phyloP scores from a whole-genome alignment of 2,113 vertebrate genomes.

The Passerina amoena region DNA sequence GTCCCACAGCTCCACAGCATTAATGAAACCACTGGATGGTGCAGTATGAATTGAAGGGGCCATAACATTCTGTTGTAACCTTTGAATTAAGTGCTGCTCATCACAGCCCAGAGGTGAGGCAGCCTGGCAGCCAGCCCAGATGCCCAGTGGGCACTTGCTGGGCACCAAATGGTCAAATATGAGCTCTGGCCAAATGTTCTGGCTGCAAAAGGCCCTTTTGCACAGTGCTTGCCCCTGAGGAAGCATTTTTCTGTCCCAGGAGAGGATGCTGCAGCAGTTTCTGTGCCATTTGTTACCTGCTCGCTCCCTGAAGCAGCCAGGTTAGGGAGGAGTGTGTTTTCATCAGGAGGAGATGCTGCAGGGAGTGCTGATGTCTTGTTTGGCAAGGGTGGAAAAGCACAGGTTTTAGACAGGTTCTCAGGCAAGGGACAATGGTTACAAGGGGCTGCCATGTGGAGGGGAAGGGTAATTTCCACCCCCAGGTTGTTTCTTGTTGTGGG shows the following conservation, averaged over 20 bases:
- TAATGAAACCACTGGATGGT: background rate
- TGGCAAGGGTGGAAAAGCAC: background rate
- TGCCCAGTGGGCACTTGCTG: background rate
- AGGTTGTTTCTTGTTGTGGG: fast-evolving
- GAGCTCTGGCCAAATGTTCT: background rate
- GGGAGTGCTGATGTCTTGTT: background rate
- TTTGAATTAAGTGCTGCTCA: background rate
- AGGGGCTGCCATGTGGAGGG: background rate
- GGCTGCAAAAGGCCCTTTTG: background rate
- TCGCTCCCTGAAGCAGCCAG: background rate
- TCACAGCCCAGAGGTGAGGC: background rate
- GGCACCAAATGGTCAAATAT: background rate
- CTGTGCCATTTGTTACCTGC: background rate
- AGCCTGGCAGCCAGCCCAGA: background rate
- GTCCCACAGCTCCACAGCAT: background rate
- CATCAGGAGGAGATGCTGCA: background rate
- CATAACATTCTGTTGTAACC: background rate
- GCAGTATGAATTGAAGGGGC: background rate
- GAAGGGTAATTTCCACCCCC: background rate
- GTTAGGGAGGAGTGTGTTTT: background rate
- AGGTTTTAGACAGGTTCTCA: background rate
- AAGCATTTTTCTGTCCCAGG: background rate
- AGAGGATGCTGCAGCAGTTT: background rate
- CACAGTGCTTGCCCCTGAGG: background rate
- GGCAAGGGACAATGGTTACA: background rate